Base-by-base conservation (phyloP, 2,888 invertebrate species). In the Drosophila lutescens region DNA sequence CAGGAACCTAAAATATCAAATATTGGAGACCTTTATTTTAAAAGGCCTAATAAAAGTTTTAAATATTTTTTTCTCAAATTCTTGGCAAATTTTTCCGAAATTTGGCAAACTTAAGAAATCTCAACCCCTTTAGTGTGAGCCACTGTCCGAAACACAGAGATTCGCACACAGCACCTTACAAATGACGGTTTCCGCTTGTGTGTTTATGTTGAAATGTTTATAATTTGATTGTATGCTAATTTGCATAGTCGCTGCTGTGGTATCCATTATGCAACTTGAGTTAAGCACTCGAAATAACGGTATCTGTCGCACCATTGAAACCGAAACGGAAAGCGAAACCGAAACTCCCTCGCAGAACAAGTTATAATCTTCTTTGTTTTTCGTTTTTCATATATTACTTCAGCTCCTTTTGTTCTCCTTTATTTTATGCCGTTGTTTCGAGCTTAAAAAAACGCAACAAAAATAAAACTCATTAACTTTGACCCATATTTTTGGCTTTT, bases 201-300 rank as follows among this genome's bases (percentile, higher is more conserved):
- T 76, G 67, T 67, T 79, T 78, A 71, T 85, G 82, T 77, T 75
- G 72, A 80, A 88, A 84, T 86, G 63, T 74, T 82, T 87, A 82
- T 69, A 77, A 75, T 78, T 79, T 76, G 76, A 86, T 86, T 86
- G 87, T 88, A 81, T 88, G 85, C 85, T 67, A 84, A 88, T 86
- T 84, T 77, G 68, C 70, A 73, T 65, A 70, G 57, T 61, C 36
- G 46, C 50, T 4, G 38, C 9, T 2, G 34, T 46, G 53, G 56
- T 51, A 26, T 36, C 56, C 57, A 59, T 80, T 77, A 79, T 79
- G 79, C 76, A 80, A 78, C 66, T 49, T 34, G 47, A 73, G 65
- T 70, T 65, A 66, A 65, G 67, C 67, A 57, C 57, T 46, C 61
- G 50, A 46, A 59, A 54, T 53, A 61, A 46, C 74, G 54, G 61